These are phyloP conservation scores for Sebastes aleutianus DNA, from an alignment of 2,797 vertebrate genomes.

Conservation along the genomic window DNA sequence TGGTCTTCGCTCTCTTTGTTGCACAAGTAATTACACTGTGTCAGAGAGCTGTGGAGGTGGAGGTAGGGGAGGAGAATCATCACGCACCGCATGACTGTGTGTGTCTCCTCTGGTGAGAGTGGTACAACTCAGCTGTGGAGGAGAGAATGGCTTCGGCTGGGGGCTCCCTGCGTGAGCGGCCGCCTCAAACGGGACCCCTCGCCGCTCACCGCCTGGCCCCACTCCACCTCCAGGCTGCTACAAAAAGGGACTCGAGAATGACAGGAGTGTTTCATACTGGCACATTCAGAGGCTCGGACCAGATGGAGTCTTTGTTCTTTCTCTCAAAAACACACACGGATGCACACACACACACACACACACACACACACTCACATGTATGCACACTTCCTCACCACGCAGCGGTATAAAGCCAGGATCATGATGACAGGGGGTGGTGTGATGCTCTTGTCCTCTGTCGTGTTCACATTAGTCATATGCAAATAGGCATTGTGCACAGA, in stretches of 20 bases:
- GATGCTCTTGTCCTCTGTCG: slow-evolving; percentile 73
- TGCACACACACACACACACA: background rate
- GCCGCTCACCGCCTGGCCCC: slow-evolving; percentile 43
- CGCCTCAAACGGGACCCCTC: slow-evolving; percentile 48
- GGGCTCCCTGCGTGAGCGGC: slow-evolving; percentile 26
- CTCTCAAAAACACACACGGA: slow-evolving; percentile 19
- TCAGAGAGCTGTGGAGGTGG: slow-evolving; percentile 29
- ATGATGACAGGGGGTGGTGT: slow-evolving; percentile 62
- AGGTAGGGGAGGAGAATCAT: slow-evolving; percentile 29
- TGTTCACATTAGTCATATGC: slow-evolving; percentile 81
- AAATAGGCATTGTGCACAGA: slow-evolving; percentile 73
- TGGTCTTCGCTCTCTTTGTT: slow-evolving; percentile 59
- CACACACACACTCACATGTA: background rate
- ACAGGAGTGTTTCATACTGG: slow-evolving; percentile 64
- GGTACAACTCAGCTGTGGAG: slow-evolving; percentile 15
- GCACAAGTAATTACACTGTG: slow-evolving; percentile 66
- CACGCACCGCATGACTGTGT: slow-evolving; percentile 42
- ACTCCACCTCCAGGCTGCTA: slow-evolving; percentile 58
- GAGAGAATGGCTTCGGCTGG: slow-evolving; percentile 24
- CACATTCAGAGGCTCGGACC: slow-evolving; percentile 55
- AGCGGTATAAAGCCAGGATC: slow-evolving; percentile 66
- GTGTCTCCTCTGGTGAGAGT: slow-evolving; percentile 14
- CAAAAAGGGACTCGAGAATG: slow-evolving; percentile 49
- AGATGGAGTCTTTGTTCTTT: slow-evolving; percentile 76
- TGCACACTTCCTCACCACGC: slow-evolving; percentile 34